These are phyloP conservation scores for Lichenostomus cassidix DNA, from an alignment of 2,113 vertebrate species.

Conservation along the genomic window DNA sequence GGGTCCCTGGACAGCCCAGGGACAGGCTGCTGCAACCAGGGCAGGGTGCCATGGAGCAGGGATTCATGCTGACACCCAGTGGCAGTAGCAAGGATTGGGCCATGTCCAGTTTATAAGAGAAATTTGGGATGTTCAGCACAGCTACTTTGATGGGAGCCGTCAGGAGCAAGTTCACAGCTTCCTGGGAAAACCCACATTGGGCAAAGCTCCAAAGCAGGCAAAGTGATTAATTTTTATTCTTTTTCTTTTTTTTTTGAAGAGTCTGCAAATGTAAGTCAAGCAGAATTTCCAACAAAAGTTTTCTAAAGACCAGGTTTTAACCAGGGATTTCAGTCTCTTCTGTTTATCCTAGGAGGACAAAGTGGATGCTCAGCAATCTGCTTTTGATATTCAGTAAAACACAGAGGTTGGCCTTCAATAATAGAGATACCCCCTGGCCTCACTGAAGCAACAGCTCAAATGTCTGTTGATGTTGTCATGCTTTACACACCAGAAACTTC, in stretches of 20 bases:
- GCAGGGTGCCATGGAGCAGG: rapidly evolving
- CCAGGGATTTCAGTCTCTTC: not conserved
- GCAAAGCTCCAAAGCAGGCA: not conserved
- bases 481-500: not conserved
- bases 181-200: not conserved
- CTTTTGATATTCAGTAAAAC: not conserved
- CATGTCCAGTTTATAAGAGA: rapidly evolving
- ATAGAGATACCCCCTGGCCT: not conserved
- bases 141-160: not conserved
- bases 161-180: not conserved
- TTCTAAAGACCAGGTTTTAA: not conserved
- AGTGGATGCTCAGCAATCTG: not conserved
- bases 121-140: not conserved
- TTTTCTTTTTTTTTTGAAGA: not conserved
- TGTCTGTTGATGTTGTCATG: not conserved
- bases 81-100: not conserved
- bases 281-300: not conserved
- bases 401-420: not conserved
- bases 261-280: not conserved
- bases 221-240: rapidly evolving
- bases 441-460: not conserved
- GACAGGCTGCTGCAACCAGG: rapidly evolving
- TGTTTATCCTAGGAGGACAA: not conserved
- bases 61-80: slow-evolving; percentile 4
- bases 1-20: not conserved